Percentiles rank a stretch among this genome's conserved stretches.
These are phyloP conservation scores for Indri indri DNA, from an alignment of 2,113 vertebrate species.

Conservation along the genomic window DNA sequence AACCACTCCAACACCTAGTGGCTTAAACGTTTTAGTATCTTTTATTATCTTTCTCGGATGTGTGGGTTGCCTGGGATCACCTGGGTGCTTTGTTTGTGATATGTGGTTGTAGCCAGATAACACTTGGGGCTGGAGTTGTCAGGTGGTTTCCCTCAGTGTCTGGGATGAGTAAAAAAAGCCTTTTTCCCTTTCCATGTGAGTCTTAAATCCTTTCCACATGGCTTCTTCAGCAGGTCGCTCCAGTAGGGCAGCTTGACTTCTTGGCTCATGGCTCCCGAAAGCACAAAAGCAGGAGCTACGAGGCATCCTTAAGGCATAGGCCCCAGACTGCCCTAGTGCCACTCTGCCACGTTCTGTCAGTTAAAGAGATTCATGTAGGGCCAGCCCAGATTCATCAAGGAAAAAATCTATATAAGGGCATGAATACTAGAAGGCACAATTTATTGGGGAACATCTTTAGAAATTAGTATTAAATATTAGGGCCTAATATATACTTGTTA, in stretches of 20 bases:
- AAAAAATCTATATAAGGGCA: neutral
- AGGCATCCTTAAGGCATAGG: neutral
- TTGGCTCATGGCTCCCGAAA: neutral
- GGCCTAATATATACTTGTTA: neutral
- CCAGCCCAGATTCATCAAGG: neutral
- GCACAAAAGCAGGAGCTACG: neutral
- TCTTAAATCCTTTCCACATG: neutral
- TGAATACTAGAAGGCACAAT: neutral
- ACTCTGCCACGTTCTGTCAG: neutral
- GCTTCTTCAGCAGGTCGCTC: neutral
- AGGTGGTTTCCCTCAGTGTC: neutral
- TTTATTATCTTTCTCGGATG: neutral
- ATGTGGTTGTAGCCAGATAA: neutral
- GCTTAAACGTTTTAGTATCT: neutral
- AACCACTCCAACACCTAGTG: neutral
- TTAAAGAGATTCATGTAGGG: neutral
- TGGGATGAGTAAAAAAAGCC: neutral
- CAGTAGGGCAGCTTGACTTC: neutral
- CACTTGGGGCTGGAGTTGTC: neutral
- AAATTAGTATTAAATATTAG: neutral
- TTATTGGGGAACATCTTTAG: neutral
- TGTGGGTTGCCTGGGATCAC: neutral
- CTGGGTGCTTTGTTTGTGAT: neutral
- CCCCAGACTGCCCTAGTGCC: neutral
- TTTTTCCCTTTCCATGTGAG: neutral